Evolutionary conservation across 2,888 invertebrate species (phyloP), one percentile per base, ranked within the genome.

Genomic region (Cantharis flavilabris): DNA sequence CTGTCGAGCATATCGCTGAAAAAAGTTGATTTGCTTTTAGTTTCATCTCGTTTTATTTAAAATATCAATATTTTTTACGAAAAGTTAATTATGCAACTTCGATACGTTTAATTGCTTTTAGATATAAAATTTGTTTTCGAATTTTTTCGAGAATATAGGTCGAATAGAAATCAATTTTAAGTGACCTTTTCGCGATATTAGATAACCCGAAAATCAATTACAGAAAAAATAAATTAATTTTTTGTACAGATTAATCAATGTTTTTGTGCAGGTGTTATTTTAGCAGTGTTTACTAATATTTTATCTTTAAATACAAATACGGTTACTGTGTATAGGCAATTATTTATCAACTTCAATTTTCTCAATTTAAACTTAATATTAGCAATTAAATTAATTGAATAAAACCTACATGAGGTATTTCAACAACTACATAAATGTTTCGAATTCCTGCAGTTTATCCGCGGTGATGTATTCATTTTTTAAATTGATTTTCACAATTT

Each of bases 1-100:
- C 49, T 69, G 23, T 28, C 28, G 30, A 70, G 63, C 69, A 70
- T 73, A 73, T 23, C 65, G 69, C n/a, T 62, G 16, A 69, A 23
- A 26, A 28, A 72, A 73, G 69, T 23, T 67, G 20, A 70, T 49
- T 70, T 30, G 49, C 49, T 70, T 70, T 62, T 49, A 49, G 49
- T 49, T 49, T 49, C 49, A 49, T 49, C 49, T 49, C 23, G 23
- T 67, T 67, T 67, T 10, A 64, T 64, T 26, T 67, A 49, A 49
- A 49, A n/a, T 49, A n/a, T 49, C 9, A 49, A 49, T 49, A n/a
- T n/a, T 49, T 49, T 49, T 49, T 49, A 5, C 0, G 13, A 49
- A 49, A 49, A 49, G 7, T 49, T 49, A 49, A n/a, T 49, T 49
- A 49, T 49, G n/a, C 49, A 49, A 49, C 49, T n/a, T 49, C n/a